Evolutionary conservation across 2,113 vertebrate genomes (phyloP).

Genomic region (Plecotus auritus): DNA sequence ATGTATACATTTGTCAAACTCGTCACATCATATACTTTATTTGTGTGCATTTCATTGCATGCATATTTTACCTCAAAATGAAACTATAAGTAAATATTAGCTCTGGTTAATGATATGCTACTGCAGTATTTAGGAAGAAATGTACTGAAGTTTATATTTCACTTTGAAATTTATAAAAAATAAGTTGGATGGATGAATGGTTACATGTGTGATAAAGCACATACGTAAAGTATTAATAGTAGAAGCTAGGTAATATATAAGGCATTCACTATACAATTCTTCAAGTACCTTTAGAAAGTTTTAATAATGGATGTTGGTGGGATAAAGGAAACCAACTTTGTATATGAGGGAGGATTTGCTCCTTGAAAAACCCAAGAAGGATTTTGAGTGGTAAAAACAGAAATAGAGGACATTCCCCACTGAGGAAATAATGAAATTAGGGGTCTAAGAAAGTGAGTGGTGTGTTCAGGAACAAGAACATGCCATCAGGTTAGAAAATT

Average conservation of each 20-base stretch:
- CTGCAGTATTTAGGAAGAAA: background rate
- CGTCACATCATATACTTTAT: background rate
- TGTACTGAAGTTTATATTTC: background rate
- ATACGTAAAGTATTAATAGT: background rate
- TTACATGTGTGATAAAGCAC: background rate
- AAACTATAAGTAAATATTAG: slow-evolving; percentile 13
- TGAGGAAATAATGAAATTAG: background rate
- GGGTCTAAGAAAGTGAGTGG: background rate
- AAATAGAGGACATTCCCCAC: background rate
- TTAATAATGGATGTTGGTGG: background rate
- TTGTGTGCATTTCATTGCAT: background rate
- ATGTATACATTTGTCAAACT: background rate
- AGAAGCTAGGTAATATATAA: background rate
- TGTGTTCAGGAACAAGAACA: background rate
- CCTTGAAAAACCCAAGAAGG: background rate
- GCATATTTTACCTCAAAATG: background rate
- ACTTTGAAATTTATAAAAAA: slow-evolving; percentile 3
- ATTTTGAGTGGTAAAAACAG: background rate
- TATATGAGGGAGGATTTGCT: background rate
- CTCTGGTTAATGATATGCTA: background rate
- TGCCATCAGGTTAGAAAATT: background rate
- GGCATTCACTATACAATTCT: background rate
- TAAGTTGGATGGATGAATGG: background rate
- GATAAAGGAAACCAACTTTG: background rate
- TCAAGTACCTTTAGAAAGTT: background rate